Base-by-base conservation (phyloP, 2,888 invertebrate genomes). In the Oligia latruncula region DNA sequence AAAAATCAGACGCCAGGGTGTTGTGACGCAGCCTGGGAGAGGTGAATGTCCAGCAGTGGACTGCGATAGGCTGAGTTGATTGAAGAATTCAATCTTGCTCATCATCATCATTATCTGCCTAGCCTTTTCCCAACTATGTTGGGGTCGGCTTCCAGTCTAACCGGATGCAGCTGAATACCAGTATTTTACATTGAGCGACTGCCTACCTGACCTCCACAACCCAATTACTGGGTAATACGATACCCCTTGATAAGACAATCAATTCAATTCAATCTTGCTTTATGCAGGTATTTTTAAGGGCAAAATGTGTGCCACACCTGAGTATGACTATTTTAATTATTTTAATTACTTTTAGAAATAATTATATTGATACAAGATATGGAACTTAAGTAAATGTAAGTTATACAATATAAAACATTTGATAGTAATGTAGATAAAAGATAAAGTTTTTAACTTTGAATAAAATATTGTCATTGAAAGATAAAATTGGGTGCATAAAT, bases 371-470 rank as follows among this genome's bases (percentile, higher is more conserved):
- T 40, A 5, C 6, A 52, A n/a, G 70, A 11, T 40, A 68, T 4
- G 23, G 15, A 23, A 58, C 9, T 40, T 70, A 11, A 46, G 13
- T 35, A 62, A 70, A 62, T 62, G 13, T 35, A 62, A 52, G 35
- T 79, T 66, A 29, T 71, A 60, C 60, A 80, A 60, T n/a, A 40
- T n/a, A 55, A 35, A 55, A 72, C 23, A 52, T 49, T 74, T 15
- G 23, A 66, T 67, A 77, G 67, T 71, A 71, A 62, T 65, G 13
- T 60, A 80, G 75, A 87, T 87, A 87, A 80, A 64, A 78, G 78
- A 80, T 80, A 80, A 74, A 84, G 65, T 77, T 58, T 49, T 58
- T 49, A 65, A 70, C 49, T 75, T 80, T 73, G 4, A 77, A 62
- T 64, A 20, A 62, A 84, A 46, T 46, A 23, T 67, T 79, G 75